Percentiles rank a stretch among this genome's conserved stretches.
Evolutionary conservation across 2,888 invertebrate species (phyloP).

Genomic region (Tenthredo distinguenda): DNA sequence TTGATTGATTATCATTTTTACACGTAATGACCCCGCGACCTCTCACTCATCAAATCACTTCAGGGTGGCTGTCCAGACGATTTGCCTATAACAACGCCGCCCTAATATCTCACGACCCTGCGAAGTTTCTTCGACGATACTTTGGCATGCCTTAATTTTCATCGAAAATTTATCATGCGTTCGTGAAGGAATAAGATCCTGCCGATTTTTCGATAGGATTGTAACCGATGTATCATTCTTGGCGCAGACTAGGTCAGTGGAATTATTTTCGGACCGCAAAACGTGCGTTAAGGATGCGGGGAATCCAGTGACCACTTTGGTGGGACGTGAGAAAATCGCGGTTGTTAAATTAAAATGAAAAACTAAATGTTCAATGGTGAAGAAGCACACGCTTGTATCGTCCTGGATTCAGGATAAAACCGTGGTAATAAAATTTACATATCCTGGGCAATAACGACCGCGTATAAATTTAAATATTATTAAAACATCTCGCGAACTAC

Average conservation of each 20-base stretch:
- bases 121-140: neutral
- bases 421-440: conserved; percentile 54
- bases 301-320: neutral
- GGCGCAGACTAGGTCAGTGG: neutral
- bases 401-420: conserved; percentile 25
- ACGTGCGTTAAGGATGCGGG: neutral
- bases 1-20: conserved; percentile 71
- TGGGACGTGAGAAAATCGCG: neutral
- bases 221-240: neutral
- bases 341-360: neutral
- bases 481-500: conserved; percentile 37
- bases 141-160: neutral
- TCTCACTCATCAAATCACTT: conserved; percentile 27
- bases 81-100: conserved; percentile 33
- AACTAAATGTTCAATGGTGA: neutral
- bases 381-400: neutral
- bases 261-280: neutral
- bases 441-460: conserved; percentile 54
- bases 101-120: conserved; percentile 30
- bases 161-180: neutral
- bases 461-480: conserved; percentile 55
- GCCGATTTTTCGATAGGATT: neutral
- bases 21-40: conserved; percentile 61
- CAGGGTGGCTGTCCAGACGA: conserved; percentile 9
- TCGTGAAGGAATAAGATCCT: neutral